Conservation (phyloP, 2,113 vertebrate species). For the Salvelinus namaycush region DNA sequence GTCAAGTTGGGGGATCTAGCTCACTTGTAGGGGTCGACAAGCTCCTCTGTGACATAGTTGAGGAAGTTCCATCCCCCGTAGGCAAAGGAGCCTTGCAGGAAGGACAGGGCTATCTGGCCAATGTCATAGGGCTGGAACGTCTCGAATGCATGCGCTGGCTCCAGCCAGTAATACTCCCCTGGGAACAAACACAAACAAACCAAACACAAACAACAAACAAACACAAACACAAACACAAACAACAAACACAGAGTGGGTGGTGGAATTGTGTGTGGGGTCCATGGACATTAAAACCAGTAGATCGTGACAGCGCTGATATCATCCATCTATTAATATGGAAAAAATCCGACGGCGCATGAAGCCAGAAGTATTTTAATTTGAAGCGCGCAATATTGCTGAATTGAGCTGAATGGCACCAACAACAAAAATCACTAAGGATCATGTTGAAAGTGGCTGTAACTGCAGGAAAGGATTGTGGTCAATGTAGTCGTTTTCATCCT, state of each 20-base stretch:
- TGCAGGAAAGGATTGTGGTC: too few species aligned
- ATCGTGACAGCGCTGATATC: background rate
- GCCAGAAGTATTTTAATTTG: too few species aligned
- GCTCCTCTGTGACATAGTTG: slow-evolving; percentile 85
- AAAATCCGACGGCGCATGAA: too few species aligned
- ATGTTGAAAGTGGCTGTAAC: too few species aligned
- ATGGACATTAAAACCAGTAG: background rate
- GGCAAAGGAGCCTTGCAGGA: slow-evolving; percentile 85
- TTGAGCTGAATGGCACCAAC: background rate
- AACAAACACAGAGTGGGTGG: background rate
- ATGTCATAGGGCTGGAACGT: slow-evolving; percentile 74
- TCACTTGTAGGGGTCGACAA: slow-evolving; percentile 82
- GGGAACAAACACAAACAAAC: slow-evolving; percentile 1
- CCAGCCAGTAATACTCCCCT: slow-evolving; percentile 84
- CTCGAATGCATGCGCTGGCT: slow-evolving; percentile 77
- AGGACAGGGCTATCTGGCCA: slow-evolving; percentile 77
- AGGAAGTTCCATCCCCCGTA: slow-evolving; percentile 87
- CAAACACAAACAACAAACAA: background rate
- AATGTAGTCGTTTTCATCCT: background rate
- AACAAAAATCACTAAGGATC: too few species aligned
- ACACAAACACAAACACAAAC: background rate
- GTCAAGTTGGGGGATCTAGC: background rate
- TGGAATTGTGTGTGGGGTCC: too few species aligned
- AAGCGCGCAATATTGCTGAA: too few species aligned
- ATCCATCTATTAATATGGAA: too few species aligned